phyloP scores from a whole-genome alignment of 2,113 vertebrate genomes.

The Eira barbara region DNA sequence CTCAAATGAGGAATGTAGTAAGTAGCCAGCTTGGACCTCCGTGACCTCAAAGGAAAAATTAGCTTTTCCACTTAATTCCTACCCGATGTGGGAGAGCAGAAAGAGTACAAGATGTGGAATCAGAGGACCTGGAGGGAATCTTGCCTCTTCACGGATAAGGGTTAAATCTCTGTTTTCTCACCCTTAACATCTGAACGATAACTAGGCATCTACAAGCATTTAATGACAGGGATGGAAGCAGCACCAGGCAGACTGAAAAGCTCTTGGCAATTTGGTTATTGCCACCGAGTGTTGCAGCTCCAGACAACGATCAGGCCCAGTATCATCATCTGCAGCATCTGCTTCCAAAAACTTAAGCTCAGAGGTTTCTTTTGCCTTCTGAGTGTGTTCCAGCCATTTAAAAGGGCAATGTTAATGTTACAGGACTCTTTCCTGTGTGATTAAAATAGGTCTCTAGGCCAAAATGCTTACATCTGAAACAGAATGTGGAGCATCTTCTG shows the following conservation, averaged over 20 bases:
- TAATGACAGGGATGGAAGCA: background rate
- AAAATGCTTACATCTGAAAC: background rate
- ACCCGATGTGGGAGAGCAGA: background rate
- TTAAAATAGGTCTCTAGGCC: background rate
- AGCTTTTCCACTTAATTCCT: background rate
- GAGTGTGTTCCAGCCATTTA: background rate
- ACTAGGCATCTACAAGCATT: background rate
- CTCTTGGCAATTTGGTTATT: background rate
- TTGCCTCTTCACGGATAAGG: background rate
- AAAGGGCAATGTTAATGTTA: background rate
- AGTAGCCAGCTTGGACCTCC: background rate
- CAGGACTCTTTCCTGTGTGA: background rate
- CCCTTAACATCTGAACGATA: background rate
- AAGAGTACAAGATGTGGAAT: background rate
- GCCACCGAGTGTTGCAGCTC: background rate
- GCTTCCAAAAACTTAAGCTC: background rate
- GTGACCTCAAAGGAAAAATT: slow-evolving; percentile 32
- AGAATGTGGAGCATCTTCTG: background rate
- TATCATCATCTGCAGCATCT: background rate
- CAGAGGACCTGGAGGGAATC: background rate
- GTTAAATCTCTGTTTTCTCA: background rate
- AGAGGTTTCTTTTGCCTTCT: background rate
- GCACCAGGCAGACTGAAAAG: background rate
- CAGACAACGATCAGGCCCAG: background rate
- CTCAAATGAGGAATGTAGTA: background rate